These are phyloP conservation scores for Nestor notabilis DNA, from an alignment of 2,113 vertebrate species.

Conservation along the genomic window DNA sequence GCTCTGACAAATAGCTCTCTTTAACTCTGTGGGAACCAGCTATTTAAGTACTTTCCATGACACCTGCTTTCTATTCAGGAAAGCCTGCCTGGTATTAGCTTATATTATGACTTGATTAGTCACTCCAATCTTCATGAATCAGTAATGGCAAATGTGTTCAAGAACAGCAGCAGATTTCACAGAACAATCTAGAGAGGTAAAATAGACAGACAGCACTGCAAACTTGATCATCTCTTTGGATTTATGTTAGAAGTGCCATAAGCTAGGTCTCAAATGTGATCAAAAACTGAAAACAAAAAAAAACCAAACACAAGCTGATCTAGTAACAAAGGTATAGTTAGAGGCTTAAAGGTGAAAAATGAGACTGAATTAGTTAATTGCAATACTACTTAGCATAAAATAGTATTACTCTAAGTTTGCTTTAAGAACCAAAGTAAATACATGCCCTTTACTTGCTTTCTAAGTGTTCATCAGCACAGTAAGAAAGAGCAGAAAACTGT, in stretches of 20 bases:
- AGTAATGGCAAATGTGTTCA: neutral
- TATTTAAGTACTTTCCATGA: neutral
- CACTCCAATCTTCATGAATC: fast-evolving
- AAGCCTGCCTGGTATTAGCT: neutral
- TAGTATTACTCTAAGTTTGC: neutral
- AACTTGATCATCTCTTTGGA: neutral
- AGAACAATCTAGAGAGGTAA: neutral
- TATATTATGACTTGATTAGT: neutral
- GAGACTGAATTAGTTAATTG: neutral
- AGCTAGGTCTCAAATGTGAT: neutral
- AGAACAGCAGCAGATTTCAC: neutral
- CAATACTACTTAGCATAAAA: neutral
- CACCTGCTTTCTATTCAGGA: neutral
- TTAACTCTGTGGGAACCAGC: neutral
- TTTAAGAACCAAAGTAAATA: neutral
- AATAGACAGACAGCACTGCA: neutral
- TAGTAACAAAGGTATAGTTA: neutral
- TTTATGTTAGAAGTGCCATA: neutral
- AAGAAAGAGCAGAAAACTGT: neutral
- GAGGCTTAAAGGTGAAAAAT: neutral
- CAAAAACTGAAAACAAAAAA: neutral
- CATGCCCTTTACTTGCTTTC: neutral
- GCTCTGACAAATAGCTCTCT: neutral
- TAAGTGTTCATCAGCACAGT: neutral
- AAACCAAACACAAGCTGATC: neutral